Evolutionary conservation across 2,888 invertebrate genomes (phyloP).

Genomic region (Cantharis lateralis): DNA sequence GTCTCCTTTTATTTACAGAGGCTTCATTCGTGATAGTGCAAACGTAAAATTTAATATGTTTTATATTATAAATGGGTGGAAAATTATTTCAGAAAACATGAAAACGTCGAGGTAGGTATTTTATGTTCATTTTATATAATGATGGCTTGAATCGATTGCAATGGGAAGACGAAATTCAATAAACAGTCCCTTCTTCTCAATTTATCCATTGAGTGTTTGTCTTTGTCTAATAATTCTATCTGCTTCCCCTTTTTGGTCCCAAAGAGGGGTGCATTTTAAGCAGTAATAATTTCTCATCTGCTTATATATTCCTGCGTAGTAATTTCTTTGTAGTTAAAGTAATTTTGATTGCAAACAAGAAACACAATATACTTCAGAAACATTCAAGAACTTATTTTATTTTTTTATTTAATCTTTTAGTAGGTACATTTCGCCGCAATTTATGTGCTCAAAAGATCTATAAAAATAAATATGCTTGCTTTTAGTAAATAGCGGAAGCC

Average conservation of each 20-base stretch:
- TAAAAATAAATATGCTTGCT: neutral
- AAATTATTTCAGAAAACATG: neutral
- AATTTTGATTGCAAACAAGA: neutral
- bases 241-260: neutral
- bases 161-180: conserved; percentile 13
- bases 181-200: conserved; percentile 12
- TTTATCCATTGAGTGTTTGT: conserved; percentile 4
- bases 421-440: neutral
- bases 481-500: neutral
- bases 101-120: neutral
- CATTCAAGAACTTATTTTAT: neutral
- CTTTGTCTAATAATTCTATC: conserved; percentile 16
- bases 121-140: neutral
- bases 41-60: neutral
- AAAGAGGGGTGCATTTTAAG: conserved; percentile 28
- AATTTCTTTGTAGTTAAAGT: neutral
- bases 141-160: neutral
- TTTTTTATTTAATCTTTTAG: neutral
- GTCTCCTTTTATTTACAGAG: neutral
- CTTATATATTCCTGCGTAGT: neutral
- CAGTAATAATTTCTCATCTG: conserved; percentile 6
- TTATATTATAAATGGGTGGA: neutral
- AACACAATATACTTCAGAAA: neutral
- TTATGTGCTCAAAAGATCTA: neutral
- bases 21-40: neutral